Conservation (phyloP, 1,140 invertebrate species). For the Tetragonula clypearis region DNA sequence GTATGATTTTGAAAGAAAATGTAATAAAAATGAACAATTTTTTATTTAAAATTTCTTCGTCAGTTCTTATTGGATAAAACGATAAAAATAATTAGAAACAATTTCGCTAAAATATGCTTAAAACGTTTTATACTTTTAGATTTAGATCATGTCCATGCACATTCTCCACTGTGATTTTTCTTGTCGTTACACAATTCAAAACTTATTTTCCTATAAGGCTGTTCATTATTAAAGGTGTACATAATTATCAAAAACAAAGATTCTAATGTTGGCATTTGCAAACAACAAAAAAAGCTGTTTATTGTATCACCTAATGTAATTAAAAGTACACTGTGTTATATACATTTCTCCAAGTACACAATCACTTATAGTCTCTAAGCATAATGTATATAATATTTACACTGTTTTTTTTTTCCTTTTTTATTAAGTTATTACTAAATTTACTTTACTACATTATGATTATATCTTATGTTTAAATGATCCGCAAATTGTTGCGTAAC, state of each 20-base stretch:
- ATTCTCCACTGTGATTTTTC: constrained; percentile 17
- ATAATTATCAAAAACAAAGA: constrained; percentile 47
- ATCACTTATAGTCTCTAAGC: constrained; percentile 79
- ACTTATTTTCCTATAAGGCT: constrained; percentile 25
- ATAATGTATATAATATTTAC: constrained; percentile 78
- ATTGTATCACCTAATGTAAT: constrained; percentile 81
- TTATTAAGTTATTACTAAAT: constrained; percentile 75
- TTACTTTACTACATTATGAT: constrained; percentile 75
- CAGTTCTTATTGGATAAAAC: neutral
- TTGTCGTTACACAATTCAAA: constrained; percentile 36
- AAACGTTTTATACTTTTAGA: constrained; percentile 2
- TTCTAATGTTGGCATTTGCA: constrained; percentile 73
- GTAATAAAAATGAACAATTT: constrained; percentile 31
- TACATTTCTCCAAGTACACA: constrained; percentile 82
- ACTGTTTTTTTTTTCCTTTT: constrained; percentile 58
- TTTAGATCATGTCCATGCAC: constrained; percentile 15
- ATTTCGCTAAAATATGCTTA: constrained; percentile 26
- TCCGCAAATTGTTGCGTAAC: constrained; percentile 72
- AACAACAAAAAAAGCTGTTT: constrained; percentile 82
- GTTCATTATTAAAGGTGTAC: constrained; percentile 30
- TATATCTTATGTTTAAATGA: constrained; percentile 63
- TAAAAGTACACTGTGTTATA: constrained; percentile 82
- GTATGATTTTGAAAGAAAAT: neutral
- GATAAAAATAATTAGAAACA: constrained; percentile 42
- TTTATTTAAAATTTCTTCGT: constrained; percentile 43